A percentile compares a stretch with the other conserved stretches of the same genome.
Conservation (phyloP, 2,888 invertebrate species). For the Nasonia oneida region DNA sequence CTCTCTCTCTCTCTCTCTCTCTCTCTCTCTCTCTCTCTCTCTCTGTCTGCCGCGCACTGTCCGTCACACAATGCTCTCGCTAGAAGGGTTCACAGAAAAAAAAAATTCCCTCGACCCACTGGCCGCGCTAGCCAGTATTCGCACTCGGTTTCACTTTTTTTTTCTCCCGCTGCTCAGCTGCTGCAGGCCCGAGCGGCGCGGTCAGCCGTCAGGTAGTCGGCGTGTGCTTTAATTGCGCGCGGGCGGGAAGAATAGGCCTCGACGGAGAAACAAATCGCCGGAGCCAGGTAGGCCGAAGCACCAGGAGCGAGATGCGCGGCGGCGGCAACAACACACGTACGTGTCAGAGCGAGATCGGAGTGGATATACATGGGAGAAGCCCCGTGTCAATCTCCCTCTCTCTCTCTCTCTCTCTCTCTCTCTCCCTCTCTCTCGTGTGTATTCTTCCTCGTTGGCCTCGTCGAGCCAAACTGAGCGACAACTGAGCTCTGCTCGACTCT, state of each 20-base stretch:
- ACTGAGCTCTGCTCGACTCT: slow-evolving; percentile 81
- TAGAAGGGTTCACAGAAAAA: slow-evolving; percentile 33
- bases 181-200: neutral
- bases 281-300: too few relatives aligned
- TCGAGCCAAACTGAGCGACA: slow-evolving; percentile 80
- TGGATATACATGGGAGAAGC: slow-evolving; percentile 67
- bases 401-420: slow-evolving; percentile 64
- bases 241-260: neutral
- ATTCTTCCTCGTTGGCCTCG: slow-evolving; percentile 76
- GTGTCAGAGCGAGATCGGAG: slow-evolving; percentile 63
- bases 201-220: neutral
- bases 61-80: slow-evolving; percentile 20
- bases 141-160: slow-evolving; percentile 43
- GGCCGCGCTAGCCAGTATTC: neutral
- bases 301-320: neutral
- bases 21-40: neutral
- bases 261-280: neutral
- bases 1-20: neutral
- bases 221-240: neutral
- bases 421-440: slow-evolving; percentile 62
- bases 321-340: slow-evolving; percentile 69
- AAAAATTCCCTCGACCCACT: slow-evolving; percentile 23
- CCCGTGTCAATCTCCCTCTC: slow-evolving; percentile 66
- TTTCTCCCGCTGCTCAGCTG: neutral
- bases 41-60: neutral